These are phyloP conservation scores for Hiodon tergisus DNA, from an alignment of 2,113 vertebrate genomes.

Conservation along the genomic window DNA sequence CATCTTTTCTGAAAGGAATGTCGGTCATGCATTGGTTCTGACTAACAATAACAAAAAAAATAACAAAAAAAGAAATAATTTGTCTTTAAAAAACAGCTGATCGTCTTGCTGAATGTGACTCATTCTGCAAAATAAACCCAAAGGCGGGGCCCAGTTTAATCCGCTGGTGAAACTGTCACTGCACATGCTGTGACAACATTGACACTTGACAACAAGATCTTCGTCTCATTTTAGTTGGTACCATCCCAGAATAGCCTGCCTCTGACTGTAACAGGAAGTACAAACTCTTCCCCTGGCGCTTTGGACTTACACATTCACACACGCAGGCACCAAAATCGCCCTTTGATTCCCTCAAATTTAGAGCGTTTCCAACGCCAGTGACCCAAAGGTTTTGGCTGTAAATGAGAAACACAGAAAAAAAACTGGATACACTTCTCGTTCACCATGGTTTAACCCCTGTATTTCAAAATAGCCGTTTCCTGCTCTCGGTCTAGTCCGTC, in stretches of 20 bases:
- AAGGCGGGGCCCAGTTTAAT: background rate
- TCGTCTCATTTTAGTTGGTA: background rate
- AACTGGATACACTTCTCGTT: too few relatives aligned
- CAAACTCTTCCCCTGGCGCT: background rate
- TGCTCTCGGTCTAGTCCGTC: background rate
- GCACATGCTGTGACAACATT: background rate
- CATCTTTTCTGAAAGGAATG: too few relatives aligned
- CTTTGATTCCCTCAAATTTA: background rate
- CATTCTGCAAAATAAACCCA: background rate
- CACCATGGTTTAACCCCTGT: too few relatives aligned
- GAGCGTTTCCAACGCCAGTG: background rate
- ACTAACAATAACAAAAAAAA: too few relatives aligned
- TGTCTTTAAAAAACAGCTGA: background rate
- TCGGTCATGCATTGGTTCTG: too few relatives aligned
- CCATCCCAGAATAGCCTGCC: too few relatives aligned
- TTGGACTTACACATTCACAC: background rate
- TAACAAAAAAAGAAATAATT: too few relatives aligned
- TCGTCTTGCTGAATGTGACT: background rate
- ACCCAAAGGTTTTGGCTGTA: background rate
- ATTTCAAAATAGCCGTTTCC: too few relatives aligned
- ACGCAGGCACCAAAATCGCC: background rate
- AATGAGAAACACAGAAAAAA: too few relatives aligned
- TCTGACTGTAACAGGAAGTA: background rate
- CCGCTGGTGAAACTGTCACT: background rate
- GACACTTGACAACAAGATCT: background rate